Evolutionary conservation across 37 sponge, comb jelly and placozoan species (phyloP).

Genomic region (Ianthella basta): DNA sequence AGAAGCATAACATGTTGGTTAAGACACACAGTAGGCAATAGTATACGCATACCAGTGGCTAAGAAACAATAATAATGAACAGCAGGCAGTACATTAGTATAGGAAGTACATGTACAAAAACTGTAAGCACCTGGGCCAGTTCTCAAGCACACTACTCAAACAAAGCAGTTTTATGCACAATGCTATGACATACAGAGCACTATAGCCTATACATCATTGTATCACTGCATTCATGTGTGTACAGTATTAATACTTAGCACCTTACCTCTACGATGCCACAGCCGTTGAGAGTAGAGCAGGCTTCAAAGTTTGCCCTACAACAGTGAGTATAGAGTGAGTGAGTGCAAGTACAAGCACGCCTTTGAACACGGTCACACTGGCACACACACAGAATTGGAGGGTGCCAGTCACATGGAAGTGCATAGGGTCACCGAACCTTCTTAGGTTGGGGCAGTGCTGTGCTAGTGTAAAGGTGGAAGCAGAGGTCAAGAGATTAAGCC

Average conservation of each 20-base stretch:
- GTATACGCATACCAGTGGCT: no score
- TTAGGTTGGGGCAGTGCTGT: constrained; percentile 60
- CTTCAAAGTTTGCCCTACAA: constrained; percentile 66
- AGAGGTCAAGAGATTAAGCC: constrained; percentile 51
- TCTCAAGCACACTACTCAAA: no score
- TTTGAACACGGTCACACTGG: background rate
- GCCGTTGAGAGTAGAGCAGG: constrained; percentile 62
- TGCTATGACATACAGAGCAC: background rate
- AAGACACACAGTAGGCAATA: no score
- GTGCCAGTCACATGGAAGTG: background rate
- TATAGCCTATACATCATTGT: no score
- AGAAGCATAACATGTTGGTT: no score
- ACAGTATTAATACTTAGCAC: background rate
- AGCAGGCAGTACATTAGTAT: no score
- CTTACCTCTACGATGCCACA: constrained; percentile 61
- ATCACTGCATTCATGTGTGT: no score
- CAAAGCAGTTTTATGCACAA: no score
- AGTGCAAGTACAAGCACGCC: background rate
- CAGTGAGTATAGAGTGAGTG: background rate
- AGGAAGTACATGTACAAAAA: background rate
- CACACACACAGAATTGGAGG: background rate
- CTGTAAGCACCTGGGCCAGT: no score
- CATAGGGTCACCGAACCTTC: constrained; percentile 41
- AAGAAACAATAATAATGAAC: no score
- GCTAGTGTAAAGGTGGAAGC: constrained; percentile 53